These are phyloP conservation scores for Archips crataeganus DNA, from an alignment of 2,888 invertebrate species.

Conservation along the genomic window DNA sequence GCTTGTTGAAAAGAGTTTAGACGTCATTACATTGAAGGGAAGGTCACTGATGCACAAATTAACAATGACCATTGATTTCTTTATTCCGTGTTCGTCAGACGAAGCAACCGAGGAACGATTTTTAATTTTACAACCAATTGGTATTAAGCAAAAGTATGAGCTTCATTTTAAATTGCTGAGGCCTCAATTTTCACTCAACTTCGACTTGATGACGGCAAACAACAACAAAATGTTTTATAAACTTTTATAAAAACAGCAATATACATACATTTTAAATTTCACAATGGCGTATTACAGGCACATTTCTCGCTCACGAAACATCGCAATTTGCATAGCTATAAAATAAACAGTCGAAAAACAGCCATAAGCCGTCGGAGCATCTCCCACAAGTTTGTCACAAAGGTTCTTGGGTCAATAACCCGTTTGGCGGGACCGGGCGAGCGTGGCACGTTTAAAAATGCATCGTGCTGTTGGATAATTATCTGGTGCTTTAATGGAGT, in stretches of 20 bases:
- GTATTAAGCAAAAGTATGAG: not conserved
- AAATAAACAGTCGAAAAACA: slow-evolving; percentile 46
- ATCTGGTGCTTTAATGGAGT: slow-evolving; percentile 22
- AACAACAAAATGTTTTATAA: slow-evolving; percentile 2
- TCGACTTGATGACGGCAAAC: not conserved
- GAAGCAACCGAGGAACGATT: not conserved
- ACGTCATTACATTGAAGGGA: slow-evolving; percentile 17
- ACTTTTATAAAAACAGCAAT: not conserved
- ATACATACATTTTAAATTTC: slow-evolving; percentile 4
- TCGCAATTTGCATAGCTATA: slow-evolving; percentile 28
- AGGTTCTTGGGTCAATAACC: slow-evolving; percentile 78
- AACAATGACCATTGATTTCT: slow-evolving; percentile 21
- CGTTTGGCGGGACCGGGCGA: slow-evolving; percentile 67
- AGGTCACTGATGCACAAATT: slow-evolving; percentile 17
- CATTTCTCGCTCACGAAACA: slow-evolving; percentile 39
- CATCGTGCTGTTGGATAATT: slow-evolving; percentile 55
- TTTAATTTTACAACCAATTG: not conserved
- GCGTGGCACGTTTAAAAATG: slow-evolving; percentile 74
- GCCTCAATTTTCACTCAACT: not conserved
- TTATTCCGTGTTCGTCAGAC: not conserved
- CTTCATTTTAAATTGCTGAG: not conserved
- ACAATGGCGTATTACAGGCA: slow-evolving; percentile 43
- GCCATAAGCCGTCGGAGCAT: slow-evolving; percentile 64
- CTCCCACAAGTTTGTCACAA: slow-evolving; percentile 82
- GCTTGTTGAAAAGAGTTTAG: slow-evolving; percentile 36